Percentiles rank a stretch among this genome's conserved stretches.
Conservation (phyloP, 2,888 invertebrate genomes). For the Lepidochrysops patricia region DNA sequence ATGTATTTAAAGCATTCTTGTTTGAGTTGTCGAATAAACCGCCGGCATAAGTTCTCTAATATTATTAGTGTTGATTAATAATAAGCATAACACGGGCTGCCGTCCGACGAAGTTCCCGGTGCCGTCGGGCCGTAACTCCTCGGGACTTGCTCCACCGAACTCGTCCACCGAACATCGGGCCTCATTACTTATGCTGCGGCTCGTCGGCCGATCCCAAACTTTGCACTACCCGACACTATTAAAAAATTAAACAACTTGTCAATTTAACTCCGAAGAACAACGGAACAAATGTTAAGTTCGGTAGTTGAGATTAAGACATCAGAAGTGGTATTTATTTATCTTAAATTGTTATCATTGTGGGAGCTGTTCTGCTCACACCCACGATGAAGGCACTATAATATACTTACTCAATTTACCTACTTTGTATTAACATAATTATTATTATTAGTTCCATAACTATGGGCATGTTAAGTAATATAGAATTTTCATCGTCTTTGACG, state of each 20-base stretch:
- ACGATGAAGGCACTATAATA: too few species aligned
- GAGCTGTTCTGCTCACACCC: too few species aligned
- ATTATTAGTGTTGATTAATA: conserved; percentile 26
- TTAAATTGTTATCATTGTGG: background rate
- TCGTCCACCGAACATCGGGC: conserved; percentile 21
- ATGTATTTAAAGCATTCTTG: too few species aligned
- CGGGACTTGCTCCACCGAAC: conserved; percentile 19
- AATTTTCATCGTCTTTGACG: too few species aligned
- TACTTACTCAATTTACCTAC: too few species aligned
- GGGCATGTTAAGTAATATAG: too few species aligned
- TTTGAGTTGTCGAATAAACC: too few species aligned
- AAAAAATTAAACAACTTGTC: conserved; percentile 7
- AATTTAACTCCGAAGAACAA: background rate
- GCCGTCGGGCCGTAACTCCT: conserved; percentile 19
- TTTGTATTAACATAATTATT: too few species aligned
- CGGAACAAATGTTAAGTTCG: background rate
- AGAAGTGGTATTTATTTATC: background rate
- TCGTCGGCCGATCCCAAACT: conserved; percentile 16
- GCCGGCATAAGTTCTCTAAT: conserved; percentile 17
- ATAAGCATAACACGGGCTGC: conserved; percentile 24
- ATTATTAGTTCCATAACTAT: too few species aligned
- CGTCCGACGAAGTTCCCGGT: conserved; percentile 24
- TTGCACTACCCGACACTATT: conserved; percentile 2
- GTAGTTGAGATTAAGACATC: background rate
- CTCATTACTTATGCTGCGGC: conserved; percentile 23